Conservation (phyloP, 2,113 vertebrate genomes). For the Hyperopisus bebe region DNA sequence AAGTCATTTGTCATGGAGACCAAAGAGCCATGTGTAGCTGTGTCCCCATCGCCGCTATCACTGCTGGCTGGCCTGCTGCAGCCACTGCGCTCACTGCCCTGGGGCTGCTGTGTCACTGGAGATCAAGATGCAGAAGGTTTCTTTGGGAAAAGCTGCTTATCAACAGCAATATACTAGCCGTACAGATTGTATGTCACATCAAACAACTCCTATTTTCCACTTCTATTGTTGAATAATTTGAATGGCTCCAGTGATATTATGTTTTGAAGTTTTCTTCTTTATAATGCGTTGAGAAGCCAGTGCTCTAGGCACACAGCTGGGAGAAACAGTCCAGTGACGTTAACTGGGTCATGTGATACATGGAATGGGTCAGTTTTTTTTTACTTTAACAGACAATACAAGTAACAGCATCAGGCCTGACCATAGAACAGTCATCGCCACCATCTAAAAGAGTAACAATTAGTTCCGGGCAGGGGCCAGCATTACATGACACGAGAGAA, state of each 20-base stretch:
- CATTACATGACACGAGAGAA: background rate
- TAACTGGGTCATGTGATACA: background rate
- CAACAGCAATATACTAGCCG: background rate
- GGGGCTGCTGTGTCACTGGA: background rate
- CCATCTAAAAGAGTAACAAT: background rate
- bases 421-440: background rate
- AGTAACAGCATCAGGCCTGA: background rate
- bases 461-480: background rate
- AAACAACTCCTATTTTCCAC: background rate
- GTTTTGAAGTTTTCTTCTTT: background rate
- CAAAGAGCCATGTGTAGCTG: background rate
- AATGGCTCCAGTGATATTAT: background rate
- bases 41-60: background rate
- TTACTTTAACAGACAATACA: background rate
- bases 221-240: background rate
- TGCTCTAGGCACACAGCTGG: background rate
- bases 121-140: background rate
- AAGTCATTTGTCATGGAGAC: background rate
- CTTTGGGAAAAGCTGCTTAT: background rate
- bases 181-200: background rate
- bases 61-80: background rate
- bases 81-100: background rate
- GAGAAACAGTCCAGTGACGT: background rate
- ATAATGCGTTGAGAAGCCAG: background rate
- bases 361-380: background rate